Base-by-base conservation (phyloP, 2,797 vertebrate species). In the Melanitta fusca region DNA sequence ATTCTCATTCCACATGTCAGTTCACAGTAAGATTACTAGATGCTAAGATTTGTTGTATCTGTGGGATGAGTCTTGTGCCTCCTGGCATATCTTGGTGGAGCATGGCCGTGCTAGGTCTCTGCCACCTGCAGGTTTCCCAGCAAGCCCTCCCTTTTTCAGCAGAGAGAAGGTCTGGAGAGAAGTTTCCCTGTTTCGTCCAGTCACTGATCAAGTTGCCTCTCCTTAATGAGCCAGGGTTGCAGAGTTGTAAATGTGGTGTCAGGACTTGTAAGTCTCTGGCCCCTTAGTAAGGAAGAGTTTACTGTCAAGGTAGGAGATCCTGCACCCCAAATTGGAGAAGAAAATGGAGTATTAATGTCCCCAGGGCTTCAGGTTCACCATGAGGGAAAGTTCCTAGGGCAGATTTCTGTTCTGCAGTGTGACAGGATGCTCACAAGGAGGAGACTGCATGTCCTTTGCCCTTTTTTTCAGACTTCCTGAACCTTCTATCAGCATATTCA, bases 1-100 rank as follows among this genome's bases (percentile, higher is more conserved):
- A 10, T 78, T 58, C 28, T 61, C 0, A 0, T 71, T 85, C 43
- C 53, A n/a, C 9, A 3, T 49, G 47, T 9, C 53, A 49, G n/a
- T 71, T 88, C 57, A 8, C 69, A 88, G 82, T 65, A 53, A 57
- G 17, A 64, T 65, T 39, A 21, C 20, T 10, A 88, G 49, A 21
- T 78, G 65, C 66, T 83, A 15, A 75, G 69, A 64, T 71, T 25
- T 74, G 30, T 57, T 0, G 0, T 41, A 30, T 38, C 56, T 68
- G 69, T 39, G 32, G 74, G 77, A 69, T 60, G 7, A 56, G 15
- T 28, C 69, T 89, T 60, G 19, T 81, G 41, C 49, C 32, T 81
- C 45, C 73, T 88, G 54, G 66, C 85, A 1, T 81, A 6, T 69
- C 28, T 49, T 3, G 0, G 7, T 43, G 54, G 25, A 62, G 41